These are phyloP conservation scores for Apteryx owenii DNA, from an alignment of 2,113 vertebrate genomes.

Conservation along the genomic window DNA sequence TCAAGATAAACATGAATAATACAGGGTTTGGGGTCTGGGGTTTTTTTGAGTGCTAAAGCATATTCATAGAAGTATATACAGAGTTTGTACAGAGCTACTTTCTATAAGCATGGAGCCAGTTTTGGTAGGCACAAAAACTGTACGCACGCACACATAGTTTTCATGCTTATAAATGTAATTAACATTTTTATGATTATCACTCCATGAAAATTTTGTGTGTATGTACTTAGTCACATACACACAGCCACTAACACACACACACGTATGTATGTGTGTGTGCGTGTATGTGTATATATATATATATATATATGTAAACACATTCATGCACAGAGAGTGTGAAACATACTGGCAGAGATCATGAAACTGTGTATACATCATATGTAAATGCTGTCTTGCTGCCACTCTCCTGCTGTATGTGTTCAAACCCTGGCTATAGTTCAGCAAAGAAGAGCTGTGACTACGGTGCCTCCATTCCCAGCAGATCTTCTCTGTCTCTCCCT, in stretches of 20 bases:
- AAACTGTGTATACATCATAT: accelerated
- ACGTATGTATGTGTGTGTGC: accelerated
- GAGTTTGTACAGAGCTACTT: background rate
- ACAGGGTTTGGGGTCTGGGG: too few relatives aligned
- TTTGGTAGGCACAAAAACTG: background rate
- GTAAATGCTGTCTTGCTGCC: too few relatives aligned
- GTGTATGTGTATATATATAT: accelerated
- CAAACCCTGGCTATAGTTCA: background rate
- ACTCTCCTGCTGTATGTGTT: background rate
- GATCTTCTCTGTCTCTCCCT: background rate
- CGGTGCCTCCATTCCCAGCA: background rate
- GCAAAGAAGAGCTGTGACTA: background rate
- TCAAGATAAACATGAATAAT: background rate
- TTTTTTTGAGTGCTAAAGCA: background rate
- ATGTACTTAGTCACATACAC: background rate
- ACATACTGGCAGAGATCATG: background rate
- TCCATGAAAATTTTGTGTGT: background rate
- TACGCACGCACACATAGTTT: accelerated
- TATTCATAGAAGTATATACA: background rate
- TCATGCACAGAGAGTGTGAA: background rate
- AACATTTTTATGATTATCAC: background rate
- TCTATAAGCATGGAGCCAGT: too few relatives aligned
- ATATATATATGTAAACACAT: accelerated
- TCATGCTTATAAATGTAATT: background rate
- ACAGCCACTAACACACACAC: too few relatives aligned